A percentile compares a stretch with the other conserved stretches of the same genome.
Conservation (phyloP, 2,113 vertebrate genomes). For the Cnemophilus loriae region DNA sequence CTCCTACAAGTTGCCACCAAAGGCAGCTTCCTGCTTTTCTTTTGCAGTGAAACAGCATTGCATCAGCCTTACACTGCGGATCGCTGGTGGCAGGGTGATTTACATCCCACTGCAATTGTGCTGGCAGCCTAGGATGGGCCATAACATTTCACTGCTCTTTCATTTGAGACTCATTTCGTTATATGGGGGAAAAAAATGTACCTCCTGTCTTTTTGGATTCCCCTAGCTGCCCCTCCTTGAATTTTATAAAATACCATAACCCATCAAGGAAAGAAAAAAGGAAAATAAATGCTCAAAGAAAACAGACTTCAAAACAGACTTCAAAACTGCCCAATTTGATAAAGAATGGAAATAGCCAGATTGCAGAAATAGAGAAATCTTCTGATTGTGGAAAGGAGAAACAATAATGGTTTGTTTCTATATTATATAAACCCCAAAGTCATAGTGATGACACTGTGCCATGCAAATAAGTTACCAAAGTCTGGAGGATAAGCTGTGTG, state of each 20-base stretch:
- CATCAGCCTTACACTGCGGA: neutral
- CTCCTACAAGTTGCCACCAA: neutral
- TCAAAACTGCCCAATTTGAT: neutral
- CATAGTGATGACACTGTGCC: neutral
- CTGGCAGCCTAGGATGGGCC: neutral
- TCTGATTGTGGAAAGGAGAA: neutral
- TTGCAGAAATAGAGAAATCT: neutral
- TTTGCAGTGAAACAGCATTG: neutral
- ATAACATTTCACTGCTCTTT: neutral
- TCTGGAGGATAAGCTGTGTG: neutral
- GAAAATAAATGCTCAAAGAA: neutral
- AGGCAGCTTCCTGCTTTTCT: neutral
- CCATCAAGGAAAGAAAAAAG: neutral
- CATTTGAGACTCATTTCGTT: neutral
- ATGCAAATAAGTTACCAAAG: neutral
- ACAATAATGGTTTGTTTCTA: neutral
- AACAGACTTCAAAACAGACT: neutral
- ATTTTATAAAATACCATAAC: neutral
- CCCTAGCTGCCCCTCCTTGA: rapidly evolving
- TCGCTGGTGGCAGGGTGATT: rapidly evolving
- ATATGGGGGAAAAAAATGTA: rapidly evolving
- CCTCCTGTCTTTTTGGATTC: neutral
- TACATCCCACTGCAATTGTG: neutral
- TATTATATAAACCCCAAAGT: neutral
- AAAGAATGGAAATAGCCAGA: neutral